These are phyloP conservation scores for Gymnocheta viridis DNA, from an alignment of 2,888 invertebrate species.

Conservation along the genomic window DNA sequence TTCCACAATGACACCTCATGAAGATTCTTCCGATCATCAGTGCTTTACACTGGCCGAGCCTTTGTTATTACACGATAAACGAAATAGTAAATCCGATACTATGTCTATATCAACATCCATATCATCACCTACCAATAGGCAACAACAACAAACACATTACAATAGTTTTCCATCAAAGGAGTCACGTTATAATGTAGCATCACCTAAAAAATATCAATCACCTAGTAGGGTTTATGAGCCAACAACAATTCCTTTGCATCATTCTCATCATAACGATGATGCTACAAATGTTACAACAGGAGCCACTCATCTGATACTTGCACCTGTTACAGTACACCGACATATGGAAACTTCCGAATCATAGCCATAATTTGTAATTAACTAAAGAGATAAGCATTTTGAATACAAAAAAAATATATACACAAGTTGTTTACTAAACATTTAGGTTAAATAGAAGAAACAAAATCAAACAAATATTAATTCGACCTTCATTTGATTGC, in stretches of 20 bases:
- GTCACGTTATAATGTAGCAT: slow-evolving; percentile 74
- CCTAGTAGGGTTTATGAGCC: slow-evolving; percentile 75
- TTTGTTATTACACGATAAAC: slow-evolving; percentile 83
- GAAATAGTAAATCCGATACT: slow-evolving; percentile 84
- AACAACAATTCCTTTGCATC: slow-evolving; percentile 76
- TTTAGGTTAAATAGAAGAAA: slow-evolving; percentile 28
- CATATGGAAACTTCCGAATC: slow-evolving; percentile 89
- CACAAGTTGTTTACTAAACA: slow-evolving; percentile 44
- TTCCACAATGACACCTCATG: slow-evolving; percentile 96
- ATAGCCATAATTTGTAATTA: slow-evolving; percentile 72
- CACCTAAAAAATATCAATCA: slow-evolving; percentile 73
- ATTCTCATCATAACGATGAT: slow-evolving; percentile 48
- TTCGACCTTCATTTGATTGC: slow-evolving; percentile 69
- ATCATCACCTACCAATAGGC: slow-evolving; percentile 81
- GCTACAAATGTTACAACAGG: slow-evolving; percentile 53
- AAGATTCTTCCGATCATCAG: slow-evolving; percentile 93
- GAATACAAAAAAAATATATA: slow-evolving; percentile 12
- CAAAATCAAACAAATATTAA: slow-evolving; percentile 27
- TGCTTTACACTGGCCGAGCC: slow-evolving; percentile 88
- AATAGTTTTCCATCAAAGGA: slow-evolving; percentile 72
- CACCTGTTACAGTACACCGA: slow-evolving; percentile 94
- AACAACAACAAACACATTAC: slow-evolving; percentile 71
- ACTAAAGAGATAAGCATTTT: slow-evolving; percentile 38
- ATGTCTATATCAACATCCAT: slow-evolving; percentile 84
- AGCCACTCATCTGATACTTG: slow-evolving; percentile 86